Percentiles rank a stretch among this genome's conserved stretches.
Evolutionary conservation across 2,888 invertebrate genomes (phyloP).

Genomic region (Bruchidius siliquastri): DNA sequence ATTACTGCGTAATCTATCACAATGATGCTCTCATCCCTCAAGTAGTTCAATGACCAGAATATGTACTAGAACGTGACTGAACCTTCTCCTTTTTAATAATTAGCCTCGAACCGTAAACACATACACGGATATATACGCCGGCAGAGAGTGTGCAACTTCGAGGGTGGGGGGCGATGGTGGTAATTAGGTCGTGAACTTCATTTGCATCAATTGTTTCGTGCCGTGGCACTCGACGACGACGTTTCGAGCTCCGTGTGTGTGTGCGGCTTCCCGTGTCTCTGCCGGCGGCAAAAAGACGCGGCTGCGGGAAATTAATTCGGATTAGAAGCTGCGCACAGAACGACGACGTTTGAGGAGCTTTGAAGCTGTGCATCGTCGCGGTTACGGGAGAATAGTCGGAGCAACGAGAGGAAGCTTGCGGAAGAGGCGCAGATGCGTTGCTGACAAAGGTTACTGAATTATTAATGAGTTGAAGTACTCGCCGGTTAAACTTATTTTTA

Average conservation of each 20-base stretch:
- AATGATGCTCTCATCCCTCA: not conserved
- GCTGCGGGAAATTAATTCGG: not conserved
- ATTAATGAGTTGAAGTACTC: too few relatives aligned
- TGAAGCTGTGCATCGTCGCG: not conserved
- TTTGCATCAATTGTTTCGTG: conserved; percentile 11
- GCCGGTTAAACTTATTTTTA: too few relatives aligned
- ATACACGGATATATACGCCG: not conserved
- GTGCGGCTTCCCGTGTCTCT: not conserved
- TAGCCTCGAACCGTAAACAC: conserved; percentile 1
- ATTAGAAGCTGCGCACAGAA: not conserved
- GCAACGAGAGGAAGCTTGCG: too few relatives aligned
- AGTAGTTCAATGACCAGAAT: not conserved
- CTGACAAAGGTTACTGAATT: too few relatives aligned
- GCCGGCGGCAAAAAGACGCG: not conserved
- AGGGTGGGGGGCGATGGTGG: not conserved
- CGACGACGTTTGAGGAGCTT: not conserved
- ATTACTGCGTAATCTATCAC: too few relatives aligned
- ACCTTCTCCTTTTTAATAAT: not conserved
- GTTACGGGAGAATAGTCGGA: not conserved
- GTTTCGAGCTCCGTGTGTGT: not conserved
- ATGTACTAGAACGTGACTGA: not conserved
- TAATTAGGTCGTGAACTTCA: conserved; percentile 11
- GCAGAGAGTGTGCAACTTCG: not conserved
- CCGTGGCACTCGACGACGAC: not conserved
- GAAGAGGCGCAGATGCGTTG: too few relatives aligned